These are phyloP conservation scores for Maccullochella peelii DNA, from an alignment of 2,113 vertebrate species.

Conservation along the genomic window DNA sequence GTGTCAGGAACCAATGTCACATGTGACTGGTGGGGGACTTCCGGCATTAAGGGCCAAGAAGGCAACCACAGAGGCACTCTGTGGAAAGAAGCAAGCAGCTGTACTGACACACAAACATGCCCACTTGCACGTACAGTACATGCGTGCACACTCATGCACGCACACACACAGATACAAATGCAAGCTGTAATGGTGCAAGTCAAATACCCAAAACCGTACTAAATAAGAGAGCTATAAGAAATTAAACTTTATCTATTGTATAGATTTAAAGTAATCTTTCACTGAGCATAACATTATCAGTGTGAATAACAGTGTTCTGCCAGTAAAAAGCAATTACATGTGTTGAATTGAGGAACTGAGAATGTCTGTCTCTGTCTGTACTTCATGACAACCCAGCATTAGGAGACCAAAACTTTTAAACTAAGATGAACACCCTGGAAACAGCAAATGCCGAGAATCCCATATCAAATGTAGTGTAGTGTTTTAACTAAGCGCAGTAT, in stretches of 20 bases:
- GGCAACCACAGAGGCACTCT: conserved; percentile 69
- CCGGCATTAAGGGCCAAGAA: conserved; percentile 70
- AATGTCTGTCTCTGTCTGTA: conserved; percentile 69
- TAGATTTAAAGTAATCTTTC: conserved; percentile 24
- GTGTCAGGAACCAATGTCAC: conserved; percentile 81
- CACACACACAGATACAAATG: conserved; percentile 20
- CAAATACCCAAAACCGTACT: neutral
- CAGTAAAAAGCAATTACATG: conserved; percentile 72
- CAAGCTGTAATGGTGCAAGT: conserved; percentile 6
- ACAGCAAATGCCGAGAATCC: conserved; percentile 10
- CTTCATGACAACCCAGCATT: conserved; percentile 22
- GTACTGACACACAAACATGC: conserved; percentile 65
- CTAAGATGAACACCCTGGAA: conserved; percentile 15
- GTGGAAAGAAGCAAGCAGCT: conserved; percentile 75
- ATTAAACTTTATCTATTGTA: neutral
- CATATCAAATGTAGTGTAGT: neutral
- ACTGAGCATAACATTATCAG: conserved; percentile 21
- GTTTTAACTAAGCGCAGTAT: neutral
- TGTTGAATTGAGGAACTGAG: conserved; percentile 88
- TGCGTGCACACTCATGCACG: conserved; percentile 1
- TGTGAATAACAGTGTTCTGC: conserved; percentile 41
- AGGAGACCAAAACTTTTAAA: conserved; percentile 27
- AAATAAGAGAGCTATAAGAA: conserved; percentile 3
- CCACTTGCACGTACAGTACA: conserved; percentile 33
- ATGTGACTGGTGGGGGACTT: conserved; percentile 79